A percentile compares a stretch with the other conserved stretches of the same genome.
Conservation (phyloP, 2,888 invertebrate genomes). For the Apodemia hepburni region DNA sequence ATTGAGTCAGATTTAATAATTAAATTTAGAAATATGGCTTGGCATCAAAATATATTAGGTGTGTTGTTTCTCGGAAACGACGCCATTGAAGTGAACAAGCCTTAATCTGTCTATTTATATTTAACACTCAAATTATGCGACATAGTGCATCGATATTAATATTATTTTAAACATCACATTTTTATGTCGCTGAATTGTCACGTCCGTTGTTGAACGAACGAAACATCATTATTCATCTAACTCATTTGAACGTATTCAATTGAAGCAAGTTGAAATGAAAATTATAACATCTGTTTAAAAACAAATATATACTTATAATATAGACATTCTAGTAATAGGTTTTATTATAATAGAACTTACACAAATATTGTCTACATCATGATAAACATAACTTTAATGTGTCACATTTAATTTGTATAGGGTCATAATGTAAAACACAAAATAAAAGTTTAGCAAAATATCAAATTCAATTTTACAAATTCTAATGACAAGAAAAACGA, state of each 20-base stretch:
- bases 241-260: not conserved
- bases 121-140: not conserved
- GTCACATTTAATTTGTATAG: conserved; percentile 8
- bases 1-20: too few species aligned
- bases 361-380: conserved; percentile 66
- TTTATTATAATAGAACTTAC: conserved; percentile 47
- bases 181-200: not conserved
- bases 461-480: not conserved
- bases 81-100: too few species aligned
- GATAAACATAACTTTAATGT: conserved; percentile 21
- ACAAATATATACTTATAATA: conserved; percentile 37
- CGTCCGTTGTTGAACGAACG: not conserved
- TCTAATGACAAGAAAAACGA: not conserved
- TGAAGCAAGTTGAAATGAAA: not conserved
- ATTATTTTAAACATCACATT: not conserved
- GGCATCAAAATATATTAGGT: too few species aligned
- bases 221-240: not conserved
- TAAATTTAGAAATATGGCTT: too few species aligned
- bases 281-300: conserved; percentile 38
- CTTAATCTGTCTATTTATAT: not conserved
- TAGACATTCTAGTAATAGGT: conserved; percentile 34
- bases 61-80: too few species aligned
- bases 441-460: not conserved
- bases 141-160: not conserved
- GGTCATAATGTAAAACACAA: not conserved